Evolutionary conservation across 1,140 invertebrate species (phyloP).

Genomic region (Venturia canescens): DNA sequence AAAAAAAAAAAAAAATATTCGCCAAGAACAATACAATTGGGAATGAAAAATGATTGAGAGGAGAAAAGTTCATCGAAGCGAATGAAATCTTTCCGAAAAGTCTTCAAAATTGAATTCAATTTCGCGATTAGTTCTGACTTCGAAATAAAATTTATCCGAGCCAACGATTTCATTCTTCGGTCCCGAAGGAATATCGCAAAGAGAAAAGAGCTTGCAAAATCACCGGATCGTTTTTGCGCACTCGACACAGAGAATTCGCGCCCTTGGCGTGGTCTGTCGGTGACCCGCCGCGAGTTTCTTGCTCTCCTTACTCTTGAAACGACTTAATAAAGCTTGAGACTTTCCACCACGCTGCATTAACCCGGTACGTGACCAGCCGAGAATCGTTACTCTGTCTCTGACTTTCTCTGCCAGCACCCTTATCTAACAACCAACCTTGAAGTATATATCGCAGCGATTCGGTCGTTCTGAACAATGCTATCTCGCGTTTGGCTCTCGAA

Average conservation of each 20-base stretch:
- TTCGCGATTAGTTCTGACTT: neutral
- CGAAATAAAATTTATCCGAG: neutral
- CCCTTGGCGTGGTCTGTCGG: neutral
- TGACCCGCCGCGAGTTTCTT: constrained; percentile 29
- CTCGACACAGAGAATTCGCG: constrained; percentile 26
- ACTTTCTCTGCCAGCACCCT: constrained; percentile 41
- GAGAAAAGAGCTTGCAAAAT: neutral
- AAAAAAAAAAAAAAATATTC: too few species aligned
- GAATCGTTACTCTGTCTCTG: constrained; percentile 39
- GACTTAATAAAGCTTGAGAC: constrained; percentile 55
- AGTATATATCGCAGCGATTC: neutral
- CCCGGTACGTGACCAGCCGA: constrained; percentile 56
- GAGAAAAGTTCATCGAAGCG: too few species aligned
- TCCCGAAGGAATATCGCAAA: neutral
- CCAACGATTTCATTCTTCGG: neutral
- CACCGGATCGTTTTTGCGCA: constrained; percentile 17
- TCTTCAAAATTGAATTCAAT: too few species aligned
- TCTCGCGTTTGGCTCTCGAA: neutral
- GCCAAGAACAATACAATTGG: too few species aligned
- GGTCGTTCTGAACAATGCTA: constrained; percentile 15
- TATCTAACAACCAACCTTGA: constrained; percentile 35
- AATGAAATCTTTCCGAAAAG: too few species aligned
- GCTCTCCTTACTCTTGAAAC: constrained; percentile 49
- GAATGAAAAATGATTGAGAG: too few species aligned
- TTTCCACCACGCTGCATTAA: constrained; percentile 60